phyloP scores from a whole-genome alignment of 1,140 invertebrate species.

The Cydia amplana region DNA sequence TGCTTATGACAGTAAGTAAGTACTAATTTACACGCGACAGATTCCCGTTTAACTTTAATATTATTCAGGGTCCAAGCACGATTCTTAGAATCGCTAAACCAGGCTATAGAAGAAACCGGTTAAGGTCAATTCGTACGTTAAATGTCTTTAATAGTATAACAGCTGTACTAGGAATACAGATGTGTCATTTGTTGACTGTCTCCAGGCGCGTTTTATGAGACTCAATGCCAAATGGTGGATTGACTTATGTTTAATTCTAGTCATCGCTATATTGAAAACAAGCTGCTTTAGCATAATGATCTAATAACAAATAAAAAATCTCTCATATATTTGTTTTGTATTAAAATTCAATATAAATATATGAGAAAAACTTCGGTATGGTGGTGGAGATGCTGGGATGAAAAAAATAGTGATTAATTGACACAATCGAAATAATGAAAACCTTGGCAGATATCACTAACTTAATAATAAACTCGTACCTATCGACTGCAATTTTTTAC shows the following conservation, averaged over 20 bases:
- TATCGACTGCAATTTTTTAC: not conserved
- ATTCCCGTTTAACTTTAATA: not conserved
- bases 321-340: too few relatives aligned
- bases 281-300: not conserved
- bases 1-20: too few relatives aligned
- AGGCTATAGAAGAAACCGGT: not conserved
- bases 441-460: not conserved
- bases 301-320: too few relatives aligned
- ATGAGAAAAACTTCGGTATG: too few relatives aligned
- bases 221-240: constrained; percentile 14
- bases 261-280: constrained; percentile 7
- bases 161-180: constrained; percentile 10
- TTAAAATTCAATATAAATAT: too few relatives aligned
- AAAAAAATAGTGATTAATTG: not conserved
- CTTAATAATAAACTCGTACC: too few relatives aligned
- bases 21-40: too few relatives aligned
- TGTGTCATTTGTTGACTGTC: constrained; percentile 16
- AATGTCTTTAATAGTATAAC: not conserved
- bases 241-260: constrained; percentile 7
- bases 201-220: not conserved
- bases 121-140: not conserved
- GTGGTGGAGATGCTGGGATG: too few relatives aligned
- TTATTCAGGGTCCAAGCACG: not conserved
- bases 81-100: not conserved
- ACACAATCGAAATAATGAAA: not conserved